Conservation (phyloP, 2,113 vertebrate species). For the Oryzias curvinotus region DNA sequence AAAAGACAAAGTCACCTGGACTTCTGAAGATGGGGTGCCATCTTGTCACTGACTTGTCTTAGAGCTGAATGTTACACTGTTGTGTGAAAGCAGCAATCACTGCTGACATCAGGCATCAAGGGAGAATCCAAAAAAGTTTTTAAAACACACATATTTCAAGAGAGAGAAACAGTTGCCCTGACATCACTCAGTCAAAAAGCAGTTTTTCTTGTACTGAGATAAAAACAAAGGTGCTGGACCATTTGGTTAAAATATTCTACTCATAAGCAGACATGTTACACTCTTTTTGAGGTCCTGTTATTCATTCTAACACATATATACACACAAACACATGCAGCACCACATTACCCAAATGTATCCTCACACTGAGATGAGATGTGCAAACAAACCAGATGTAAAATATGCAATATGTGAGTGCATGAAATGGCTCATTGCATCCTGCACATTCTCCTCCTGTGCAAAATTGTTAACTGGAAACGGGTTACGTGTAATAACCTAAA, state of each 20-base stretch:
- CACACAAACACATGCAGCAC: background rate
- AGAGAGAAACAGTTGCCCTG: no score
- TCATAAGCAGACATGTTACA: slow-evolving; percentile 74
- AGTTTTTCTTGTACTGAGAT: no score
- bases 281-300: slow-evolving; percentile 58
- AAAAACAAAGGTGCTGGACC: no score
- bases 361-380: slow-evolving; percentile 5
- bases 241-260: slow-evolving; percentile 64
- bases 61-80: no score
- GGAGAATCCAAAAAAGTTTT: no score
- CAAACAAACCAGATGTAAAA: slow-evolving; percentile 19
- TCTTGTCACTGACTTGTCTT: no score
- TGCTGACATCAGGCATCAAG: no score
- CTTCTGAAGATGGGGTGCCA: no score
- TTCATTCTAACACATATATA: slow-evolving; percentile 64
- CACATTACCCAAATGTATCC: slow-evolving; percentile 2
- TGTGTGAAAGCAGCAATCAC: no score
- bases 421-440: slow-evolving; percentile 21
- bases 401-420: slow-evolving; percentile 26
- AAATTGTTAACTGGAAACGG: background rate
- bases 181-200: no score
- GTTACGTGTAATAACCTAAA: background rate
- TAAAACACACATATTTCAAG: no score
- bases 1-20: no score
- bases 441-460: slow-evolving; percentile 9